Conservation (phyloP, 2,797 vertebrate species). For the Rhinogobio ventralis region DNA sequence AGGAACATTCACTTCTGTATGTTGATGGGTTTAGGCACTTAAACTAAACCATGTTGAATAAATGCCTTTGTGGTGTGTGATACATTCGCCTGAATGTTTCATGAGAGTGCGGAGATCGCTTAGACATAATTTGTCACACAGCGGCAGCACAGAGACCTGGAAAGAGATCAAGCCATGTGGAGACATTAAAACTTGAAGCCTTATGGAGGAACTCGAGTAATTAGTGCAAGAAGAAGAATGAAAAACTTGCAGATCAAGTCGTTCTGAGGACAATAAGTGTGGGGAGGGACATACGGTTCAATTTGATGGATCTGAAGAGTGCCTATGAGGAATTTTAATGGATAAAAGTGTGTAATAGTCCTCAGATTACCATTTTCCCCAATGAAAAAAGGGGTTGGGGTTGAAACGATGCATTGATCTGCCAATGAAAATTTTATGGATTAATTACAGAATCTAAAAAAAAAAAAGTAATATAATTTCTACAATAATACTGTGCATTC, state of each 20-base stretch:
- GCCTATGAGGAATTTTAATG: not conserved
- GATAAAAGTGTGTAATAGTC: conserved; percentile 9
- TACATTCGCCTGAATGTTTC: conserved; percentile 73
- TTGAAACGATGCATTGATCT: not conserved
- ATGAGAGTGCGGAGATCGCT: conserved; percentile 73
- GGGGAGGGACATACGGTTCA: conserved; percentile 41
- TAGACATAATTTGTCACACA: conserved; percentile 74
- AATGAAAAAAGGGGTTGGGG: not conserved
- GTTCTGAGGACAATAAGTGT: conserved; percentile 51
- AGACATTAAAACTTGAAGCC: conserved; percentile 70
- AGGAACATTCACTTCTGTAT: not conserved
- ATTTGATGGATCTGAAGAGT: conserved; percentile 32
- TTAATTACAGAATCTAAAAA: not conserved
- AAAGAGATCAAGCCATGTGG: conserved; percentile 63
- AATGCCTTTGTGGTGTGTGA: conserved; percentile 60
- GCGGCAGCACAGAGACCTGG: conserved; percentile 65
- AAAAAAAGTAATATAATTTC: too few relatives aligned
- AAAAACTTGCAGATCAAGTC: conserved; percentile 58
- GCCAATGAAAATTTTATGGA: not conserved
- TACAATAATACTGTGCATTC: not conserved
- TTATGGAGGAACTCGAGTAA: conserved; percentile 61
- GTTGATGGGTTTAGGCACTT: conserved; percentile 17
- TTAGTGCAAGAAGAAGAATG: conserved; percentile 53
- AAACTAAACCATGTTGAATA: conserved; percentile 43
- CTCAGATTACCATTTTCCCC: not conserved